A percentile compares a stretch with the other conserved stretches of the same genome.
phyloP scores from a whole-genome alignment of 1,140 invertebrate genomes.

The Drosophila santomea region DNA sequence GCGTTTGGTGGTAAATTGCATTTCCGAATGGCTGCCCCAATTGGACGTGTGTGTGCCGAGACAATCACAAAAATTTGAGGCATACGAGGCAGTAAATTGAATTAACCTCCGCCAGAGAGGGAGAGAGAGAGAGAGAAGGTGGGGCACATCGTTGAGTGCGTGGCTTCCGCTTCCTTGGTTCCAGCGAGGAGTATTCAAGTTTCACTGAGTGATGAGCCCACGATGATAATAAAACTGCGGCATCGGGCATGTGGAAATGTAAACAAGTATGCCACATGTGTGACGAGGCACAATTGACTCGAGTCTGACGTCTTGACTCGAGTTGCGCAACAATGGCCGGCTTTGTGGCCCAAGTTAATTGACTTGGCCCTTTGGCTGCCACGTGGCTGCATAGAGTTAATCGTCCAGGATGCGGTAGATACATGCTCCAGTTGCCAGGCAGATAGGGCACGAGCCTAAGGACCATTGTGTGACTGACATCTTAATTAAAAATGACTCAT shows the following conservation, averaged over 20 bases:
- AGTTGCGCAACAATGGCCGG: slow-evolving; percentile 26
- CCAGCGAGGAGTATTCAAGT: slow-evolving; percentile 1
- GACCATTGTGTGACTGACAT: slow-evolving; percentile 48
- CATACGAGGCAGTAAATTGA: slow-evolving; percentile 60
- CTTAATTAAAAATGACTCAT: slow-evolving; percentile 71
- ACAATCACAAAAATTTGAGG: slow-evolving; percentile 12
- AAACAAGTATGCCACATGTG: slow-evolving; percentile 68
- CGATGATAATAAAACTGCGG: slow-evolving; percentile 58
- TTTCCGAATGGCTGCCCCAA: slow-evolving; percentile 28
- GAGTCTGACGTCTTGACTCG: slow-evolving; percentile 1
- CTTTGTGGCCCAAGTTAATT: slow-evolving; percentile 61
- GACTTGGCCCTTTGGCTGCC: slow-evolving; percentile 32
- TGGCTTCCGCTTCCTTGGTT: slow-evolving; percentile 62
- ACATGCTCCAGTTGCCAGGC: slow-evolving; percentile 44
- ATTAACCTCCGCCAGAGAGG: slow-evolving; percentile 40
- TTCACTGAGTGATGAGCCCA: slow-evolving; percentile 15
- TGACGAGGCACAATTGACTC: slow-evolving; percentile 53
- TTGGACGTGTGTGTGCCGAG: slow-evolving; percentile 1
- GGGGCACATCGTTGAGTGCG: not conserved
- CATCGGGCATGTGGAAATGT: slow-evolving; percentile 32
- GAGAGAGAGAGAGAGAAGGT: not conserved
- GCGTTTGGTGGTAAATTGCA: slow-evolving; percentile 49
- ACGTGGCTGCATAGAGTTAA: slow-evolving; percentile 58
- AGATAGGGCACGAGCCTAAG: slow-evolving; percentile 61
- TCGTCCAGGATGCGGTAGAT: slow-evolving; percentile 35